phyloP scores from a whole-genome alignment of 2,888 invertebrate species.

The Hydrotaea cyrtoneurina region DNA sequence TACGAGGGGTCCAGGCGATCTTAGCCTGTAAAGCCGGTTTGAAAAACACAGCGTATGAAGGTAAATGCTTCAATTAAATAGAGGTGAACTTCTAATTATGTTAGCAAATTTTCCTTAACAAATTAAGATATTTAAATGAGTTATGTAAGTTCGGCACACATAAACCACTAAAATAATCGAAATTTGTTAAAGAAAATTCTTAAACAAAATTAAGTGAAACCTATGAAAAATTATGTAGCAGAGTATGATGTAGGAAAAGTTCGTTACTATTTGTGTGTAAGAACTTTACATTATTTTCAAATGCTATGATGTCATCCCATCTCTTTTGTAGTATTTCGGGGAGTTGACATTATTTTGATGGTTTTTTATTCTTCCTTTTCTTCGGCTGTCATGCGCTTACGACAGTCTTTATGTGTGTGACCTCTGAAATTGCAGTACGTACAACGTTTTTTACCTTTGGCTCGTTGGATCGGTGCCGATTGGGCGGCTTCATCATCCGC shows the following conservation, averaged over 20 bases:
- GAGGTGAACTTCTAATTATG: slow-evolving; percentile 31
- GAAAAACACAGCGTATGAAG: slow-evolving; percentile 8
- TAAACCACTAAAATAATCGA: slow-evolving; percentile 41
- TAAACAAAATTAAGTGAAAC: slow-evolving; percentile 38
- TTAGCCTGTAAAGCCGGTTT: slow-evolving; percentile 62
- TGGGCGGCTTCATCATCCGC: slow-evolving; percentile 57
- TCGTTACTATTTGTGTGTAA: slow-evolving; percentile 16
- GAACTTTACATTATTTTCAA: not conserved
- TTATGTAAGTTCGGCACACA: slow-evolving; percentile 41
- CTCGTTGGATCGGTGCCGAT: slow-evolving; percentile 69
- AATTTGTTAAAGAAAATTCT: slow-evolving; percentile 37
- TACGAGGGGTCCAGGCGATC: slow-evolving; percentile 48
- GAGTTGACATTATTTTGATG: not conserved
- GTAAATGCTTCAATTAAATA: slow-evolving; percentile 1
- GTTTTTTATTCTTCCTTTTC: slow-evolving; percentile 35
- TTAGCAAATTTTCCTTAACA: slow-evolving; percentile 15
- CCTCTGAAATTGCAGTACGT: slow-evolving; percentile 78
- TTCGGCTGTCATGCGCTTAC: slow-evolving; percentile 71
- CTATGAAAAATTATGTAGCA: slow-evolving; percentile 6
- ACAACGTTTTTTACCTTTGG: slow-evolving; percentile 71
- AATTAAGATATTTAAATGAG: slow-evolving; percentile 52
- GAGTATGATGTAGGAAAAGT: slow-evolving; percentile 23
- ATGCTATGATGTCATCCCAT: not conserved
- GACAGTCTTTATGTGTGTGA: slow-evolving; percentile 75
- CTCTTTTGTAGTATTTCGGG: slow-evolving; percentile 58